A percentile compares a stretch with the other conserved stretches of the same genome.
phyloP scores from a whole-genome alignment of 2,888 invertebrate species.

The Lasioglossum zephyrum region DNA sequence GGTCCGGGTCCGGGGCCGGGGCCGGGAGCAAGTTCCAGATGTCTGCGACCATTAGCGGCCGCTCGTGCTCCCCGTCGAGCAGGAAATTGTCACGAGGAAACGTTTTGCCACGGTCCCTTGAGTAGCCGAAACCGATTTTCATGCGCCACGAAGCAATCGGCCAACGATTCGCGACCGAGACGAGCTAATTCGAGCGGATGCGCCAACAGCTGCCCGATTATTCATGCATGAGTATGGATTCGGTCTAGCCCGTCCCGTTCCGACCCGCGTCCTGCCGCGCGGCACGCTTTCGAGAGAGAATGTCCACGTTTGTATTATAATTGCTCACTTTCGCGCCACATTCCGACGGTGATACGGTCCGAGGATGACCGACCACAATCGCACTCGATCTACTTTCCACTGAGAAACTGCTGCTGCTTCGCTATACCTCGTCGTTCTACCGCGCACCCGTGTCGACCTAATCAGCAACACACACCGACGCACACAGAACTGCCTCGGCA shows the following conservation, averaged over 20 bases:
- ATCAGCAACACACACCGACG: not conserved
- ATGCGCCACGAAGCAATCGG: slow-evolving; percentile 65
- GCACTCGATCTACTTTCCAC: slow-evolving; percentile 8
- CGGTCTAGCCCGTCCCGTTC: not conserved
- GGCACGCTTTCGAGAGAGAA: slow-evolving; percentile 9
- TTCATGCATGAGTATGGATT: slow-evolving; percentile 50
- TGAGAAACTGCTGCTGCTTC: not conserved
- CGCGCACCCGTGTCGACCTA: not conserved
- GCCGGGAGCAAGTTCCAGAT: slow-evolving; percentile 52
- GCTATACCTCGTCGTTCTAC: not conserved
- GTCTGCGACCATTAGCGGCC: slow-evolving; percentile 45
- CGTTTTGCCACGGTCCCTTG: slow-evolving; percentile 62
- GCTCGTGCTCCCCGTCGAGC: slow-evolving; percentile 52
- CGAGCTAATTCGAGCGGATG: slow-evolving; percentile 64
- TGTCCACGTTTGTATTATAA: not conserved
- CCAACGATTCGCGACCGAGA: slow-evolving; percentile 68
- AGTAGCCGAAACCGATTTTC: slow-evolving; percentile 70
- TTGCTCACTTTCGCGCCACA: slow-evolving; percentile 2
- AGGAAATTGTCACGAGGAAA: slow-evolving; percentile 67
- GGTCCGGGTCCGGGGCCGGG: slow-evolving; percentile 22
- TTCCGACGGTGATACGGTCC: not conserved
- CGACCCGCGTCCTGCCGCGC: not conserved
- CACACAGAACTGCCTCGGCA: not conserved
- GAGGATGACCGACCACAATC: not conserved
- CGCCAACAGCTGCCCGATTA: slow-evolving; percentile 57